Base-by-base conservation (phyloP, 2,113 vertebrate species). In the Mionectes macconnelli region DNA sequence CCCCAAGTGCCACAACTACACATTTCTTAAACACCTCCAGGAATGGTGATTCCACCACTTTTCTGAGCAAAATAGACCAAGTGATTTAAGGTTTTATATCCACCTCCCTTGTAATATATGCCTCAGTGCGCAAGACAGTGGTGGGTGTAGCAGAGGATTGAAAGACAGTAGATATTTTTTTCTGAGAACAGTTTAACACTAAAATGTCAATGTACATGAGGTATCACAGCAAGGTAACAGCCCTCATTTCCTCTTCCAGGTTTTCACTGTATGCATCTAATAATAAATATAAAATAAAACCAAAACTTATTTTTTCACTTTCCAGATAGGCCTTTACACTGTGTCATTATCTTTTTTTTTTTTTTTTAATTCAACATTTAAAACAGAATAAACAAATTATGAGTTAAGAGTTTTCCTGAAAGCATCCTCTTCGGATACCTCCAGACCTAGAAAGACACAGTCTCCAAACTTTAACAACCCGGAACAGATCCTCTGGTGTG, bases 401-500 rank as follows among this genome's bases (percentile, higher is more conserved):
- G 1, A 70, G 27, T 40, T 50, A 40, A 69, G 39, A 73, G 14
- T 44, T 74, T 85, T 88, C 53, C 45, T 45, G 35, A 77, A 40
- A 76, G 19, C 53, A 64, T 33, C 20, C 11, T 18, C 45, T 68
- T 57, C 3, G 2, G 15, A 33, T 33, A 84, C 15, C n/a, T 11
- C n/a, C 16, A 40, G 33, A 45, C 8, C 6, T 28, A 68, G 28
- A 59, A 64, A 50, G 16, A 31, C 4, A 33, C 8, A 18, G n/a
- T 8, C 31, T 19, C 42, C 52, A 19, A 60, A 47, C 11, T 42
- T 42, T 6, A 8, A 23, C n/a, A 42, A 16, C 37, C 19, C 39
- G 15, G 7, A 6, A 6, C 37, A 66, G 33, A 45, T n/a, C 9
- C 12, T 20, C 21, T 1, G 0, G 6, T 8, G 23, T 39, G 11